A percentile compares a stretch with the other conserved stretches of the same genome.
Conservation (phyloP, 2,888 invertebrate genomes). For the Metellina segmentata region DNA sequence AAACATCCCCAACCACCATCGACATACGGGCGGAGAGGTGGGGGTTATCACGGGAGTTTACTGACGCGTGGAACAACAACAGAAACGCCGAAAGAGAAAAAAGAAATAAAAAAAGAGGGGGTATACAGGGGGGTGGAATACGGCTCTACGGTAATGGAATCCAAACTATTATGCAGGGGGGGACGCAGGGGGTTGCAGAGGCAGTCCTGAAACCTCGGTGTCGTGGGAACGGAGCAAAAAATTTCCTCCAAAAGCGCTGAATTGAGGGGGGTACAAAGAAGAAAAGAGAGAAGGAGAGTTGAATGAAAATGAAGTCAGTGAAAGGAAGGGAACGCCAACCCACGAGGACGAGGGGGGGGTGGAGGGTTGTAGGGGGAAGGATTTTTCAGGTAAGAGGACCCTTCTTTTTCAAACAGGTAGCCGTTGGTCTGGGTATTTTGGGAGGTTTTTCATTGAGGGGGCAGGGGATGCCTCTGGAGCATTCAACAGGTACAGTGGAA, state of each 20-base stretch:
- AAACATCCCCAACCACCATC: constrained; percentile 44
- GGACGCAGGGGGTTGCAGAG: neutral
- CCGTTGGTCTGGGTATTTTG: constrained; percentile 13
- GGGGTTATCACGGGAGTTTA: constrained; percentile 22
- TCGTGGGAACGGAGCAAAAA: constrained; percentile 75
- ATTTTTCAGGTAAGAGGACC: neutral
- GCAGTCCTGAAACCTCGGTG: constrained; percentile 32
- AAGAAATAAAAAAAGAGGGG: constrained; percentile 17
- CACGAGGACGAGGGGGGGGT: neutral
- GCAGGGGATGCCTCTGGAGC: neutral
- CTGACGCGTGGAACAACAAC: constrained; percentile 50
- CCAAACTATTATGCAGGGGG: constrained; percentile 41
- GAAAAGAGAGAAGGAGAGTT: constrained; percentile 30
- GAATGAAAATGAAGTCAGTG: constrained; percentile 58
- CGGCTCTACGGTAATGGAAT: constrained; percentile 68
- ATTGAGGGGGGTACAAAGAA: constrained; percentile 37
- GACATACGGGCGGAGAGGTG: neutral
- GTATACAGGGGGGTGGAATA: constrained; percentile 3
- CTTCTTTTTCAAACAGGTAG: constrained; percentile 25
- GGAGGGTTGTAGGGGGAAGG: neutral
- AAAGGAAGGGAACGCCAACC: constrained; percentile 53
- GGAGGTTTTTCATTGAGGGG: neutral
- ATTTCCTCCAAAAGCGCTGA: constrained; percentile 39
- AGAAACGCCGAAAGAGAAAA: constrained; percentile 4
- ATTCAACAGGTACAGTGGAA: neutral